phyloP scores from a whole-genome alignment of 2,113 vertebrate species.

The Pipa parva region DNA sequence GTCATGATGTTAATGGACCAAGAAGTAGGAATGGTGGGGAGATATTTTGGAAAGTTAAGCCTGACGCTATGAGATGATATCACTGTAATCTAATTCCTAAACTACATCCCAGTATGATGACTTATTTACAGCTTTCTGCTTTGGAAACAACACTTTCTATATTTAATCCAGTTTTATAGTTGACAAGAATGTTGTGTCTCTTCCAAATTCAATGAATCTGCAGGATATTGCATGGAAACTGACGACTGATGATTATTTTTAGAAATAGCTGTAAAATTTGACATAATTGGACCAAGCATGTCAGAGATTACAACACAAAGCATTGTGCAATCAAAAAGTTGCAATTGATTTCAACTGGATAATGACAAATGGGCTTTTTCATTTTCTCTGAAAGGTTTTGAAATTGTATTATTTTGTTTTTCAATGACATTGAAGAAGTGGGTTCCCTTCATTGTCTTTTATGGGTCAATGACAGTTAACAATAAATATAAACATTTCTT shows the following conservation, averaged over 20 bases:
- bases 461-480: no score
- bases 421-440: no score
- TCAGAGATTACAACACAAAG: constrained; percentile 6
- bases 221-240: constrained; percentile 11
- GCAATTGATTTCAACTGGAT: no score
- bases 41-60: neutral
- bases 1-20: no score
- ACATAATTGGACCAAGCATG: constrained; percentile 15
- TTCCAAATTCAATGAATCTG: constrained; percentile 28
- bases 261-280: constrained; percentile 14
- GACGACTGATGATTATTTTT: constrained; percentile 8
- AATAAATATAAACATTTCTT: no score
- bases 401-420: no score
- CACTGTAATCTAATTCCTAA: constrained; percentile 1
- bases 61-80: constrained; percentile 10
- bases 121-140: constrained; percentile 7
- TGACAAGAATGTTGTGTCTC: constrained; percentile 12
- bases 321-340: no score
- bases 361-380: no score
- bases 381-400: no score
- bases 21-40: neutral
- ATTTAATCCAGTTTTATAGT: constrained; percentile 15
- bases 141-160: constrained; percentile 27
- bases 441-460: no score
- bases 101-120: neutral